Evolutionary conservation across 2,113 vertebrate species (phyloP), one percentile per base, ranked within the genome.

Genomic region (Columbina picui): DNA sequence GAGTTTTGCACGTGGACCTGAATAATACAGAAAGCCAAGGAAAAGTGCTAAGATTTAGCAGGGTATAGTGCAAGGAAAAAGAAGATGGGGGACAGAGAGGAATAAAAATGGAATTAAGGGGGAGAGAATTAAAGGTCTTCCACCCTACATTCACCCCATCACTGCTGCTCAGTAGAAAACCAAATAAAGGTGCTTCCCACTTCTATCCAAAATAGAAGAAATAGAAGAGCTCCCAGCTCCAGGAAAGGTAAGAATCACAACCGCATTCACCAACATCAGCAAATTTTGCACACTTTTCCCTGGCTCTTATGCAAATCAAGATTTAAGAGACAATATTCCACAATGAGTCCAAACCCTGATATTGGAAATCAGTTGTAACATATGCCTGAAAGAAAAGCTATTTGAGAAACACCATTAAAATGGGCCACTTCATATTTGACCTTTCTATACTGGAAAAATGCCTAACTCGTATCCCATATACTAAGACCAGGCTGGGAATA

Each of bases 51-150:
- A 69, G 47, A 64, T 88, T 36, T 56, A 27, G 29, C 27, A 78
- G 43, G 30, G n/a, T 26, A 2, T 0, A 20, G n/a, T 0, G 12
- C 18, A 19, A 0, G 0, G 13, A 34, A 26, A 63, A 19, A 43
- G 36, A 26, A 57, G 9, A 21, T 1, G 25, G 4, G 23, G 12
- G 6, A 5, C 0, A 1, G 19, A 68, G 52, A 82, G 43, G 45
- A 34, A 59, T 27, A 41, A 86, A 71, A 6, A 74, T 4, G 26
- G 41, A 69, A 68, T 75, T 20, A 59, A 71, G 2, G 9, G n/a
- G 4, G 45, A 10, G 14, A 53, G 16, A 50, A 52, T 2, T 20
- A 2, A 36, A 25, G 34, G 32, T 73, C 55, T 83, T 25, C 25
- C 13, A 29, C 21, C 14, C 20, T 18, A 3, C 0, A 1, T 59